Evolutionary conservation across 2,113 vertebrate genomes (phyloP).

Genomic region (Hiodon alosoides): DNA sequence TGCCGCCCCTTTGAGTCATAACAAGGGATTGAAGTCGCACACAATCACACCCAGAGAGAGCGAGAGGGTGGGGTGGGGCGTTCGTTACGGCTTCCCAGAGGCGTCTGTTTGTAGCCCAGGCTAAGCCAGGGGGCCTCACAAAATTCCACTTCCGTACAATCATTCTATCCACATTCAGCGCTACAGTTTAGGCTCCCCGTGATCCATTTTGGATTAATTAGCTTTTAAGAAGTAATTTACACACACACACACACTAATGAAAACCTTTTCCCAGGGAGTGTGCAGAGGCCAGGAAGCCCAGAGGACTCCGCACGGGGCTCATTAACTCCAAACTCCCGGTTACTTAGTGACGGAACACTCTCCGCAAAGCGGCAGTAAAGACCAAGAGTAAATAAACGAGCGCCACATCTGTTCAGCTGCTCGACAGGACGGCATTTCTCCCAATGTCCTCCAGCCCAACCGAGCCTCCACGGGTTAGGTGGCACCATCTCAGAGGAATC

Average conservation of each 20-base stretch:
- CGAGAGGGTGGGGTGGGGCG: no score
- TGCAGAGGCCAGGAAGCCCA: neutral
- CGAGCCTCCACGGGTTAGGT: neutral
- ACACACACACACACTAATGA: neutral
- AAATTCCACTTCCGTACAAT: no score
- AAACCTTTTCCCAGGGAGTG: neutral
- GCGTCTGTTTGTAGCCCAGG: no score
- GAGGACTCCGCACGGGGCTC: neutral
- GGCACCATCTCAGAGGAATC: neutral
- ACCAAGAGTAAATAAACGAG: neutral
- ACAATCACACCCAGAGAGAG: no score
- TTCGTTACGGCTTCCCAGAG: no score
- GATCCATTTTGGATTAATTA: neutral
- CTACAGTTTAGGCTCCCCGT: no score
- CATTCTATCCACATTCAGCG: no score
- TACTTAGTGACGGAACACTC: slow-evolving; percentile 1
- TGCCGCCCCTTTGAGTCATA: no score
- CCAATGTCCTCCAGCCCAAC: no score
- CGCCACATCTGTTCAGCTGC: neutral
- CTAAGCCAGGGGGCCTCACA: no score
- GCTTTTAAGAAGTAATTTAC: neutral
- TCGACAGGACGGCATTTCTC: neutral
- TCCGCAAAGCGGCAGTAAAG: neutral
- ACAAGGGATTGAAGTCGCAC: no score
- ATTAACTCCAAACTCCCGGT: neutral